A percentile compares a stretch with the other conserved stretches of the same genome.
Evolutionary conservation across 2,113 vertebrate species (phyloP).

Genomic region (Panthera tigris): DNA sequence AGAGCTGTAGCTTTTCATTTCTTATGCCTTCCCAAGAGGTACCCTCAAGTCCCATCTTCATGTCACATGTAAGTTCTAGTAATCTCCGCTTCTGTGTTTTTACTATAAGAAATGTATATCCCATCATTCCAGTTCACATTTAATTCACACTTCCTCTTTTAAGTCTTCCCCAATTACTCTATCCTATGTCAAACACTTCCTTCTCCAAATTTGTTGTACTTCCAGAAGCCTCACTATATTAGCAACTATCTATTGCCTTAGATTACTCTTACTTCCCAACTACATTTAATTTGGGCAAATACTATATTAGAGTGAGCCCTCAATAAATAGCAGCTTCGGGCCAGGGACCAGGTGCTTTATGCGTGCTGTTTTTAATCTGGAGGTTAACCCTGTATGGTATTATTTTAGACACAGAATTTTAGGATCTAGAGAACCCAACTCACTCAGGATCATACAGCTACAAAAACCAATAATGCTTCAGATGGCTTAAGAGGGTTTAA

Average conservation of each 20-base stretch:
- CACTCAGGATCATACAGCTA: constrained; percentile 25
- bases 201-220: background rate
- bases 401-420: constrained; percentile 33
- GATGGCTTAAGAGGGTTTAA: background rate
- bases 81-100: background rate
- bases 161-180: background rate
- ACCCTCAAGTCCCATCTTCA: background rate
- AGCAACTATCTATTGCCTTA: background rate
- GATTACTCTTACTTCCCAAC: constrained; percentile 29
- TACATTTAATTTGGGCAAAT: background rate
- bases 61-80: background rate
- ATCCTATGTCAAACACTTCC: background rate
- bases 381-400: background rate
- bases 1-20: background rate
- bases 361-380: constrained; percentile 25
- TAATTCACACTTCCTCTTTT: constrained; percentile 14
- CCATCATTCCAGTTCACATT: background rate
- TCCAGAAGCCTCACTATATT: background rate
- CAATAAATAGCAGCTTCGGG: background rate
- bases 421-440: constrained; percentile 45
- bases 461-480: background rate
- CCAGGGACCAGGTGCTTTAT: background rate
- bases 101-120: background rate
- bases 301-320: background rate
- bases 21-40: background rate